Conservation (phyloP, 37 sponge, comb jelly and placozoan genomes). For the Cliona cf. orientalis region DNA sequence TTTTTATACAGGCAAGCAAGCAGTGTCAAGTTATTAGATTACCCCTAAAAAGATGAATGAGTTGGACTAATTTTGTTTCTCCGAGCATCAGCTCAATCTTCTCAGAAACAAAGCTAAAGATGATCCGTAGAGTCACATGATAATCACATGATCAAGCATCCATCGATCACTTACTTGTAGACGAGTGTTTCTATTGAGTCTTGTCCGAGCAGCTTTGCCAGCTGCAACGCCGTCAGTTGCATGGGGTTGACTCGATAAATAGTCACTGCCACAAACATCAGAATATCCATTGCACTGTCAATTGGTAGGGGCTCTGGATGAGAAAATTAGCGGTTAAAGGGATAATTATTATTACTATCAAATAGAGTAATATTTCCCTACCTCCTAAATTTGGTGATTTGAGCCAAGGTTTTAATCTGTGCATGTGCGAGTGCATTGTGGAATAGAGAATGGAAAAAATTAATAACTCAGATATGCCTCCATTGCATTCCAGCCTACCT, state of each 20-base stretch:
- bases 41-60: slow-evolving; percentile 64
- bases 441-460: not conserved
- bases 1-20: not conserved
- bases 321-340: not conserved
- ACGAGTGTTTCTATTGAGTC: slow-evolving; percentile 21
- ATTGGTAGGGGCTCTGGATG: slow-evolving; percentile 7
- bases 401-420: slow-evolving; percentile 19
- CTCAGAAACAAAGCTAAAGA: slow-evolving; percentile 18
- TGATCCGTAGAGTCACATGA: too few relatives aligned
- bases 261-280: slow-evolving; percentile 34
- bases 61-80: slow-evolving; percentile 26
- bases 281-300: slow-evolving; percentile 41
- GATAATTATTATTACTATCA: not conserved
- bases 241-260: slow-evolving; percentile 30
- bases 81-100: slow-evolving; percentile 23
- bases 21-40: too few relatives aligned
- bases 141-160: too few relatives aligned
- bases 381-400: not conserved
- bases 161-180: slow-evolving; percentile 29
- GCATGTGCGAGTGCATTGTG: not conserved
- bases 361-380: too few relatives aligned
- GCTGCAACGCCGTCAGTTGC: slow-evolving; percentile 23
- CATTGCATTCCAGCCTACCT: not conserved
- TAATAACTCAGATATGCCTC: not conserved
- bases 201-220: slow-evolving; percentile 56